phyloP scores from a whole-genome alignment of 2,888 invertebrate species.

The Netelia fuscicornis region DNA sequence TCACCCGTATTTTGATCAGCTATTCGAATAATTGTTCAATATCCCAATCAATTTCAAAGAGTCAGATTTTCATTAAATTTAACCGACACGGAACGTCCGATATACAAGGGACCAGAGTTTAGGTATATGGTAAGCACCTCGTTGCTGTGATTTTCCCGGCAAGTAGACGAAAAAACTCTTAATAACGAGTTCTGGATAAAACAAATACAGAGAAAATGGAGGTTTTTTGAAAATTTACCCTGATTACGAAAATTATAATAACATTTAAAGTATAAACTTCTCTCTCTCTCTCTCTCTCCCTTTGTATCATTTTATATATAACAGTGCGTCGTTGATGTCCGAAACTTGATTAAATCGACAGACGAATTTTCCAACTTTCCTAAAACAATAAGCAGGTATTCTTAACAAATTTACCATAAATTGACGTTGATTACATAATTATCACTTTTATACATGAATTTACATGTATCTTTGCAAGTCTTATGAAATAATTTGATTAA shows the following conservation, averaged over 20 bases:
- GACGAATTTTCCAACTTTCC: too few relatives aligned
- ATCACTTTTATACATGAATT: background rate
- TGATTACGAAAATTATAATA: conserved; percentile 47
- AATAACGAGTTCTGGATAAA: conserved; percentile 26
- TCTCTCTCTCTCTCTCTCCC: too few relatives aligned
- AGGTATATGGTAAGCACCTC: background rate
- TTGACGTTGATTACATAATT: too few relatives aligned
- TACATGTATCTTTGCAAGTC: background rate
- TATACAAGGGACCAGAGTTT: too few relatives aligned
- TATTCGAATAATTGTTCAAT: too few relatives aligned
- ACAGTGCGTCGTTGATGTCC: background rate
- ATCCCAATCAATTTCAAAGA: too few relatives aligned
- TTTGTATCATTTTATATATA: background rate
- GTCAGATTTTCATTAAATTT: too few relatives aligned
- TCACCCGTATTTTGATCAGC: too few relatives aligned
- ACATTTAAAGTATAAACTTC: conserved; percentile 10
- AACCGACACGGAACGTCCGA: too few relatives aligned
- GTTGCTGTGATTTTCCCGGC: conserved; percentile 17
- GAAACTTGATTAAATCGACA: background rate
- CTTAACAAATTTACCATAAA: too few relatives aligned
- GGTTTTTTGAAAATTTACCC: conserved; percentile 9
- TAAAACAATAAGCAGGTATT: too few relatives aligned
- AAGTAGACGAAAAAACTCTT: background rate
- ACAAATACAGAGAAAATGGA: background rate
- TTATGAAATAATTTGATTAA: background rate